Percentiles rank a stretch among this genome's conserved stretches.
Conservation (phyloP, 2,797 vertebrate genomes). For the Poecilia velifera region DNA sequence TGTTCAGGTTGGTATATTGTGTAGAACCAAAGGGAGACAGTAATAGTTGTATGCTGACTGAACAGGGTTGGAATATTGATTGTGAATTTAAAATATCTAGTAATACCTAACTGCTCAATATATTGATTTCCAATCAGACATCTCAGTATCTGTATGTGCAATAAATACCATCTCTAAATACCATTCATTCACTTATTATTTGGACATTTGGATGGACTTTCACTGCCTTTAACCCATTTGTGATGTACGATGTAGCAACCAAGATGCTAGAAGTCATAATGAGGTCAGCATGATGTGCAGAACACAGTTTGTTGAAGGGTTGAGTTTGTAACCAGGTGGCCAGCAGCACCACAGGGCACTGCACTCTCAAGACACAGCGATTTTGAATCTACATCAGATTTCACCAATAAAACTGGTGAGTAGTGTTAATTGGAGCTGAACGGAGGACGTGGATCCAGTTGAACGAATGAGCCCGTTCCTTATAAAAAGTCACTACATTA, state of each 20-base stretch:
- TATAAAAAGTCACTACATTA: neutral
- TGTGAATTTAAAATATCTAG: neutral
- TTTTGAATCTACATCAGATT: neutral
- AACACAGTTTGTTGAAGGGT: neutral
- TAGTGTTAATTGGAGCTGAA: neutral
- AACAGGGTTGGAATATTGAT: neutral
- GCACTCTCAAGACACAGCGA: neutral
- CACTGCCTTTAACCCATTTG: neutral
- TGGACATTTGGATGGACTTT: neutral
- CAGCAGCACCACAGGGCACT: neutral
- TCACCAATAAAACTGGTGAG: neutral
- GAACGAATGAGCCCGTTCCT: neutral
- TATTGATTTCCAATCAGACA: neutral
- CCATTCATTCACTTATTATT: neutral
- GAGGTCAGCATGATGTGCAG: neutral
- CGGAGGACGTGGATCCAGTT: neutral
- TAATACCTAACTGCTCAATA: neutral
- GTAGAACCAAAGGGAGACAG: neutral
- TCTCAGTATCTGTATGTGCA: neutral
- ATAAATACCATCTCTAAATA: neutral
- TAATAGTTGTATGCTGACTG: neutral
- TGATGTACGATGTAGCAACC: too few relatives aligned
- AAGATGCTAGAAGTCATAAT: neutral
- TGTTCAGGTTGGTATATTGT: neutral
- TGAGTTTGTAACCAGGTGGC: neutral